Evolutionary conservation across 1,140 invertebrate genomes (phyloP).

Genomic region (Lerema accius): DNA sequence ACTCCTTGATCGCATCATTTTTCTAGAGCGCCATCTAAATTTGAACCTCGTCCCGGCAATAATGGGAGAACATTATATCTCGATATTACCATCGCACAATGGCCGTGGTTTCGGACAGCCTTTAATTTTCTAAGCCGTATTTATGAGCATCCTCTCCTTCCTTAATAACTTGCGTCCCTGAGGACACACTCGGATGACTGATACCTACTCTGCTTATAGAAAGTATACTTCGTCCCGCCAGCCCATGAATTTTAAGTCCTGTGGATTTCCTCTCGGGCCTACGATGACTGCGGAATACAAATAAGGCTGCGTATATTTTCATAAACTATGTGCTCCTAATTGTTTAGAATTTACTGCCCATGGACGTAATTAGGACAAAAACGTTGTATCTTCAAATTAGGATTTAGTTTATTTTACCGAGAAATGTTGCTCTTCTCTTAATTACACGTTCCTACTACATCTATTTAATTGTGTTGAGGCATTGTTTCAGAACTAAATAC

Average conservation of each 20-base stretch:
- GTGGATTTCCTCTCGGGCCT: constrained; percentile 30
- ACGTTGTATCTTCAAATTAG: too few species aligned
- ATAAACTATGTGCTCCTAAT: constrained; percentile 31
- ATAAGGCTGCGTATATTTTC: constrained; percentile 30
- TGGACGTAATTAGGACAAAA: background rate
- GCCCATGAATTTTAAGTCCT: constrained; percentile 33
- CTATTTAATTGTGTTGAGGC: too few species aligned
- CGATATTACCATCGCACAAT: constrained; percentile 37
- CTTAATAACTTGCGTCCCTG: constrained; percentile 39
- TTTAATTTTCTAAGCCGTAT: constrained; percentile 45
- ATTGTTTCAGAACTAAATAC: too few species aligned
- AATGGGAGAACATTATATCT: constrained; percentile 22
- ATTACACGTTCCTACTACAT: too few species aligned
- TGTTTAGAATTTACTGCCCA: constrained; percentile 15
- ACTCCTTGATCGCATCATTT: constrained; percentile 21
- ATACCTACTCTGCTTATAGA: constrained; percentile 28
- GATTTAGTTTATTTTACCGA: too few species aligned
- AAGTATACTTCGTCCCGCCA: constrained; percentile 26
- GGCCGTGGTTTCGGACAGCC: constrained; percentile 29
- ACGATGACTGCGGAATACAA: constrained; percentile 27
- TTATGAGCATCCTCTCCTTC: constrained; percentile 36
- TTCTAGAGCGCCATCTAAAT: constrained; percentile 20
- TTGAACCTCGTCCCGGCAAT: constrained; percentile 14
- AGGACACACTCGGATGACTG: constrained; percentile 31
- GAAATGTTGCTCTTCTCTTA: too few species aligned